Percentiles rank a stretch among this genome's conserved stretches.
Conservation (phyloP, 2,113 vertebrate species). For the Crocuta crocuta region DNA sequence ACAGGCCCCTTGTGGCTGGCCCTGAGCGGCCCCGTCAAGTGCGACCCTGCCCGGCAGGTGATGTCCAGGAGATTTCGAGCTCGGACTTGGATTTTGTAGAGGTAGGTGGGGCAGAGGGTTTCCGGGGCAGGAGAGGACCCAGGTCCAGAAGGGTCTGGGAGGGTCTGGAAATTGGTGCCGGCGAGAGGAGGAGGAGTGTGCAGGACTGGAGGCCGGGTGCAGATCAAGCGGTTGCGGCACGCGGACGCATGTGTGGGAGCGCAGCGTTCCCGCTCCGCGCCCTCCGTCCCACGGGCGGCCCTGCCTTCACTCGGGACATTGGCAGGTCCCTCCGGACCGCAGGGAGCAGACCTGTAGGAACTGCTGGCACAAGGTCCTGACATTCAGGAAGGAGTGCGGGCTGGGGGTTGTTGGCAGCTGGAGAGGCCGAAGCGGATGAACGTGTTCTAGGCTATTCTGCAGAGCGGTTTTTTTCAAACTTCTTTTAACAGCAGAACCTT, state of each 20-base stretch:
- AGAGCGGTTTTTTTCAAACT: neutral
- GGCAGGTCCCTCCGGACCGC: neutral
- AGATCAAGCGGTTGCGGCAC: neutral
- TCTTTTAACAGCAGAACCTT: neutral
- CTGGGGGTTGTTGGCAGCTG: too few species aligned
- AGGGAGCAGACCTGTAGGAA: neutral
- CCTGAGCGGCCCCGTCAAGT: neutral
- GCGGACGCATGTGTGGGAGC: too few species aligned
- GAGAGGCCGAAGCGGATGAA: neutral
- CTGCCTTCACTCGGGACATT: neutral
- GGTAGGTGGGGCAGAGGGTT: neutral
- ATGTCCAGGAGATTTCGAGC: neutral
- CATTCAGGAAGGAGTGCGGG: neutral
- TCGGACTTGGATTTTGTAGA: neutral
- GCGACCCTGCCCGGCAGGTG: neutral
- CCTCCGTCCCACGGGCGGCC: rapidly evolving
- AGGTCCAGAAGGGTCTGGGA: neutral
- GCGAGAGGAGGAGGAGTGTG: neutral
- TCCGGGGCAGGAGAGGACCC: neutral
- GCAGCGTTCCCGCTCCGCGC: rapidly evolving
- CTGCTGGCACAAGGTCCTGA: neutral
- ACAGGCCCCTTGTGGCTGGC: neutral
- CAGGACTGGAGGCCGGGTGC: neutral
- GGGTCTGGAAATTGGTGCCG: neutral
- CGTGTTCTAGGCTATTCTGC: neutral